Evolutionary conservation across 1,140 invertebrate species (phyloP), one percentile per base, ranked within the genome.

Genomic region (Melitaea cinxia): DNA sequence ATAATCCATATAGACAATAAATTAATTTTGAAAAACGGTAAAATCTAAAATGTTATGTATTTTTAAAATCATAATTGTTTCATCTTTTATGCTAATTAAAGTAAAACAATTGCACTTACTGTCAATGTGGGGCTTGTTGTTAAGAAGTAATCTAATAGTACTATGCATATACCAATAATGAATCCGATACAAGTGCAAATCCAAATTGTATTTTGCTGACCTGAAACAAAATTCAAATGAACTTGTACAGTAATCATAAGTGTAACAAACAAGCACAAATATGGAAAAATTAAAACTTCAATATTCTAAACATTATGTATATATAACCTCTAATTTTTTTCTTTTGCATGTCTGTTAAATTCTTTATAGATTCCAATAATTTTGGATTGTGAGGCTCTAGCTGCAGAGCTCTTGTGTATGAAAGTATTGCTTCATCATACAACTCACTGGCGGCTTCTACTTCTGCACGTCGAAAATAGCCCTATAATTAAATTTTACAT

Each of bases 401-500:
- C 68, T 92, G 92, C 55, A 95, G 85, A 35, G 95, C 95, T 80
- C 93, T 91, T 68, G 92, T 92, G 73, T 96, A 96, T 42, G 95
- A 96, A 56, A 94, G 89, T 60, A 95, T 87, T 12, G 96, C 95
- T 82, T 95, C 94, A 68, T 90, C 89, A 81, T 94, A 95, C 57
- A 94, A 91, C 49, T 92, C 93, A 70, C 94, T 94, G 14, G 94
- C 93, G 75, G 93, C 94, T 87, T 96, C 94, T 9, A 96, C 94
- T 91, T 97, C 95, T 37, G 93, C 96, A 83, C 95, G 94, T 55
- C 96, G 92, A 88, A 94, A 96, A 87, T 96, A 96, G 14, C 95
- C 95, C 95, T 96, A 19, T 24, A 62, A 33, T 17, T 4, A 9
- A 10, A 19, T 45, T 45, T 37, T n/a, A 14, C 2, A 15, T 2